These are phyloP conservation scores for Brachionus rotundiformis DNA, from an alignment of 1,140 invertebrate genomes.

Conservation along the genomic window DNA sequence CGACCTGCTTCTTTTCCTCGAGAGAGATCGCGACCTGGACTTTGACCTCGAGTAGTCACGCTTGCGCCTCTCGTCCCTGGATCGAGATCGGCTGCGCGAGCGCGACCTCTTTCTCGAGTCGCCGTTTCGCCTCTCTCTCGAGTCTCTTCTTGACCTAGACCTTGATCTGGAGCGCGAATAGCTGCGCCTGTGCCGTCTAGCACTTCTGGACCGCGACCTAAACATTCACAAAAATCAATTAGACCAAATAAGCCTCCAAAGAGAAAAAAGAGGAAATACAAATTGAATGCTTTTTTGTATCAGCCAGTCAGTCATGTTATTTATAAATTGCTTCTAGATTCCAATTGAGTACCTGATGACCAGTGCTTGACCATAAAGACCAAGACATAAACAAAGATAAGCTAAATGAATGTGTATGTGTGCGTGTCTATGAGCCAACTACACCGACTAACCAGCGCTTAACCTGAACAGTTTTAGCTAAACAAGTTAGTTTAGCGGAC, in stretches of 20 bases:
- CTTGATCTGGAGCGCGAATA: not conserved
- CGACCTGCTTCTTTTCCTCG: constrained; percentile 9
- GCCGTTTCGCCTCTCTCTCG: constrained; percentile 15
- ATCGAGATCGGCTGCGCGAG: not conserved
- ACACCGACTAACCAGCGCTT: not conserved
- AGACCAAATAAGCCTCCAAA: not conserved
- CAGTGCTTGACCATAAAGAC: not conserved
- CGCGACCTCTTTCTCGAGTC: not conserved
- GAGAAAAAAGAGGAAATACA: not conserved
- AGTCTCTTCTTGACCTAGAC: not conserved
- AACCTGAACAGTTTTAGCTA: not conserved
- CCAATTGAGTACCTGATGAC: not conserved
- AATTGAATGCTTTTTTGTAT: not conserved
- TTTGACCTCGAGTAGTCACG: constrained; percentile 4
- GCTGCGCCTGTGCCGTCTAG: not conserved
- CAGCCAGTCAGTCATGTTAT: constrained; percentile 27
- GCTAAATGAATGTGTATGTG: not conserved
- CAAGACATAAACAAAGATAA: not conserved
- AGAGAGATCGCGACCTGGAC: not conserved
- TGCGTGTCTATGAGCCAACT: not conserved
- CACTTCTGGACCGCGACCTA: constrained; percentile 26
- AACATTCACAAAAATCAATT: not conserved
- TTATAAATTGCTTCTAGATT: not conserved
- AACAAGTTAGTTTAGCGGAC: not conserved
- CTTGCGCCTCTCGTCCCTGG: not conserved